Base-by-base conservation (phyloP, 37 sponge, comb jelly and placozoan species). In the Cladorhizidae sp. region DNA sequence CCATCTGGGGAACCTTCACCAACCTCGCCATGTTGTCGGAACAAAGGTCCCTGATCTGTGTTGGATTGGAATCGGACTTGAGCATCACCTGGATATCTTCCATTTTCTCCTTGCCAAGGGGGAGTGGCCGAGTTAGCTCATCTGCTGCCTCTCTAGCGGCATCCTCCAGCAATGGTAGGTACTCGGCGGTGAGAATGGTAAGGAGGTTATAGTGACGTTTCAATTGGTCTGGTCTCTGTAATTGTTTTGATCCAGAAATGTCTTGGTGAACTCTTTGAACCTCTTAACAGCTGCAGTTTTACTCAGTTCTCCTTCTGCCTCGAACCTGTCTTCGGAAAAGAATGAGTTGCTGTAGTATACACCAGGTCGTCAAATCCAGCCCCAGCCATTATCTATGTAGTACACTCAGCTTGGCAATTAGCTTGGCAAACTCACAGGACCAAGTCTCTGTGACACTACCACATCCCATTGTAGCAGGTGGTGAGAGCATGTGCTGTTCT, bases 261-360 rank as follows among this genome's bases (percentile, higher is more conserved):
- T 93, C 69, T 92, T 86, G 64, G 96, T 92, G 76, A 99, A 99
- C n/a, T 99, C 97, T 56, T 93, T 92, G 86, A 95, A 99, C 17
- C 88, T 73, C 43, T 83, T 89, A 67, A 84, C 68, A 3, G 85
- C 77, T 0, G 78, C 85, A 9, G 88, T 77, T 3, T 76, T 67
- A 38, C 76, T 74, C 26, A 82, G 35, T 5, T 80, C 83, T 0
- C 67, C 77, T 25, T 83, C 87, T 42, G 73, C 78, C 52, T 87
- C 83, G 1, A 89, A 62, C 20, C 64, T 77, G 29, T 92, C 95
- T 8, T 97, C 98, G 1, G 90, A 80, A 77, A 85, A 85, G 75
- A 92, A 86, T 5, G 98, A 83, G 69, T 97, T 95, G 67, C 95
- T 94, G 80, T 84, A 95, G 85, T 64, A 97, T 37, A 97, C 84